Percentiles rank a stretch among this genome's conserved stretches.
phyloP scores from a whole-genome alignment of 2,888 invertebrate species.

The Geophilus truncorum region DNA sequence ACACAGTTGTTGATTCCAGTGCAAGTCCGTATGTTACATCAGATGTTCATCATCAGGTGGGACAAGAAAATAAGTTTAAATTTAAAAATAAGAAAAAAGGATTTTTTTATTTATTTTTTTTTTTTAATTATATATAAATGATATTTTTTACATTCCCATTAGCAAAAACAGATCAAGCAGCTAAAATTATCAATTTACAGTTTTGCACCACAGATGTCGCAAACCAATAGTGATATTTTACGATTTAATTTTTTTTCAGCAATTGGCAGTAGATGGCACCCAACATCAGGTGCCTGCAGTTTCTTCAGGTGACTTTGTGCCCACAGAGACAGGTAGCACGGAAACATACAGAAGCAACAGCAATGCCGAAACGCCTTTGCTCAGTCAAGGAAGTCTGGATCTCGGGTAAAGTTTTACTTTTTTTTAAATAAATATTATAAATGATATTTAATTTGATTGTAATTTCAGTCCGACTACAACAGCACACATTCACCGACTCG shows the following conservation, averaged over 20 bases:
- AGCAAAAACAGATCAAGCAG: too few relatives aligned
- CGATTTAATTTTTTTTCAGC: neutral
- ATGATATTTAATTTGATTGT: too few relatives aligned
- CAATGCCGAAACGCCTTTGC: neutral
- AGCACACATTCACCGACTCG: neutral
- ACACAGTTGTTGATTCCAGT: slow-evolving; percentile 11
- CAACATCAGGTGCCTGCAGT: neutral
- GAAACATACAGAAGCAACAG: neutral
- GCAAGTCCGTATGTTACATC: neutral
- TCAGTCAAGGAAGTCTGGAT: slow-evolving; percentile 5
- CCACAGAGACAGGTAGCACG: neutral
- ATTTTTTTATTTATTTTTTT: too few relatives aligned
- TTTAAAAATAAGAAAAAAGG: too few relatives aligned
- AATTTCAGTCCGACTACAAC: neutral
- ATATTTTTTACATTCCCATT: too few relatives aligned
- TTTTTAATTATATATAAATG: too few relatives aligned
- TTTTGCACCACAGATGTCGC: too few relatives aligned
- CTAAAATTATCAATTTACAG: too few relatives aligned
- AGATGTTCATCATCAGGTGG: neutral
- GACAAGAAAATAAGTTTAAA: neutral
- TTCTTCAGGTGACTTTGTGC: neutral
- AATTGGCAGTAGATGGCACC: neutral
- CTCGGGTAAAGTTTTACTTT: slow-evolving; percentile 5
- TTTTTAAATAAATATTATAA: too few relatives aligned
- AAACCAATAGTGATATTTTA: neutral